Percentiles rank a stretch among this genome's conserved stretches.
Conservation (phyloP, 1,140 invertebrate genomes). For the Cydia amplana region DNA sequence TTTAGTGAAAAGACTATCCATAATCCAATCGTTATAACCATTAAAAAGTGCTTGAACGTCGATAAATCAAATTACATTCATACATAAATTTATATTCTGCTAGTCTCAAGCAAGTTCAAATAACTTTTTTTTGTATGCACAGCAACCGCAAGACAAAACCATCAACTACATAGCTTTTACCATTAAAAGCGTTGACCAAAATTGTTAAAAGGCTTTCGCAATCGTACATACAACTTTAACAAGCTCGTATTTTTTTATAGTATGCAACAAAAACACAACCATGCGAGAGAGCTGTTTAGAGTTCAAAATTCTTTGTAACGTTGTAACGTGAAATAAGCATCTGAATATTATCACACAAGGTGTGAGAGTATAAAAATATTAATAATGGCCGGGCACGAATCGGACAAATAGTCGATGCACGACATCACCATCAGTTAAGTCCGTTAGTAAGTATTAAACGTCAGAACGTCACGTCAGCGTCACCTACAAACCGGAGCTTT, state of each 20-base stretch:
- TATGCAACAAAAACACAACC: not conserved
- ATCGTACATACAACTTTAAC: not conserved
- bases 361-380: constrained; percentile 39
- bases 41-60: constrained; percentile 12
- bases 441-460: constrained; percentile 44
- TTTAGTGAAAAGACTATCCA: constrained; percentile 27
- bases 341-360: not conserved
- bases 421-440: constrained; percentile 49
- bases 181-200: constrained; percentile 17
- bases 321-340: not conserved
- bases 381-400: constrained; percentile 61
- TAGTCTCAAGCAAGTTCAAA: not conserved
- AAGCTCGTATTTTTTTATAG: not conserved
- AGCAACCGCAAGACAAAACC: not conserved
- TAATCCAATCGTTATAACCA: constrained; percentile 11
- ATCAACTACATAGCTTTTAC: constrained; percentile 8
- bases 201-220: constrained; percentile 11
- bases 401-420: constrained; percentile 62
- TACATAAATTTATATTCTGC: not conserved
- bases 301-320: not conserved
- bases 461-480: constrained; percentile 37
- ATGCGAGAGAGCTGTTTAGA: not conserved
- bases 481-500: constrained; percentile 37
- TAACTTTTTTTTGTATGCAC: not conserved
- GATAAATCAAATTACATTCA: constrained; percentile 21